phyloP scores from a whole-genome alignment of 1,140 invertebrate species.

The Geopemphigus sp. region DNA sequence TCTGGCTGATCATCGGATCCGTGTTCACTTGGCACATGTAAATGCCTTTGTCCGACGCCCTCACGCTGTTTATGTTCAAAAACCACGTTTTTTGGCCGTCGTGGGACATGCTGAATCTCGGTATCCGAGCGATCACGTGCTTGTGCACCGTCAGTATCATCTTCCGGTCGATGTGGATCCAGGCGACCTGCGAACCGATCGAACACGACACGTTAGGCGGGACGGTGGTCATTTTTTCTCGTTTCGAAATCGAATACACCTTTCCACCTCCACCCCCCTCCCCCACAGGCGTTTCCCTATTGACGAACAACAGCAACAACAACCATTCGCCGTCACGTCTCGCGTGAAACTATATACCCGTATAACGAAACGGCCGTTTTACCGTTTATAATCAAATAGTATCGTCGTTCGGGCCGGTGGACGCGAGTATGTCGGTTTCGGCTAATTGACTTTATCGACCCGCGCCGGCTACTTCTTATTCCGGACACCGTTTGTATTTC shows the following conservation, averaged over 20 bases:
- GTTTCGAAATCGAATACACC: no score
- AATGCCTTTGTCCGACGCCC: slow-evolving; percentile 83
- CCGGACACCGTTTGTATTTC: not conserved
- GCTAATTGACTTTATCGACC: not conserved
- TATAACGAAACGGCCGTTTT: no score
- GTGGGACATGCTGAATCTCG: slow-evolving; percentile 84
- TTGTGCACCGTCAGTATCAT: slow-evolving; percentile 90
- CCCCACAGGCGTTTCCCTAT: no score
- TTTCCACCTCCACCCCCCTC: no score
- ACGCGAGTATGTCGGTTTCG: not conserved
- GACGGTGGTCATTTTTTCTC: no score
- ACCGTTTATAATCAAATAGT: no score
- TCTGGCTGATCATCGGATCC: slow-evolving; percentile 91
- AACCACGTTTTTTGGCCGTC: slow-evolving; percentile 92
- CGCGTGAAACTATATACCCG: no score
- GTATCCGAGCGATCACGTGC: slow-evolving; percentile 82
- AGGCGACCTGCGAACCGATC: slow-evolving; percentile 69
- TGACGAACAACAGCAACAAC: no score
- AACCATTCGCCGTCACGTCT: no score
- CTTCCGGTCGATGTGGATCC: slow-evolving; percentile 91
- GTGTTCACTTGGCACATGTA: slow-evolving; percentile 94
- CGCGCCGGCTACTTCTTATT: not conserved
- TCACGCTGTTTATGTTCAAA: slow-evolving; percentile 80
- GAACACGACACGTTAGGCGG: no score
- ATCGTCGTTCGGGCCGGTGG: no score